Conservation (phyloP, 1,140 invertebrate genomes). For the Charaxes varanes region DNA sequence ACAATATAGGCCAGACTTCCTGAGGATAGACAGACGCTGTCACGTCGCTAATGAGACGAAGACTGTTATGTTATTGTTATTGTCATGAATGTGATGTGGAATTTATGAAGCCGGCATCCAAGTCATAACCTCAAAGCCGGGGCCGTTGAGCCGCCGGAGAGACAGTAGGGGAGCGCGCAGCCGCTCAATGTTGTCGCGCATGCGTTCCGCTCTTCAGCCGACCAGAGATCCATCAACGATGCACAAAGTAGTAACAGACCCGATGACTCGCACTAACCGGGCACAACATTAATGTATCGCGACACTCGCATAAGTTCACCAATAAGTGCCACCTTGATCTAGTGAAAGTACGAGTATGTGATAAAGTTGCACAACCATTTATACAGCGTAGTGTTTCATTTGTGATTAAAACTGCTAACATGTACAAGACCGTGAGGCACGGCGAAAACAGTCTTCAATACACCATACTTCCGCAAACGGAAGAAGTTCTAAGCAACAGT, state of each 20-base stretch:
- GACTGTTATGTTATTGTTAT: slow-evolving; percentile 18
- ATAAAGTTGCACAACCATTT: slow-evolving; percentile 34
- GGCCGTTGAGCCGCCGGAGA: slow-evolving; percentile 32
- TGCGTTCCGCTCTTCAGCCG: slow-evolving; percentile 30
- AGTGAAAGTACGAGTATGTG: slow-evolving; percentile 50
- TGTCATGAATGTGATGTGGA: slow-evolving; percentile 19
- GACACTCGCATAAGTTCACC: slow-evolving; percentile 24
- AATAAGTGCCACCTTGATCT: slow-evolving; percentile 19
- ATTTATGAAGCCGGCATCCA: slow-evolving; percentile 43
- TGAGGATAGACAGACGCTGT: slow-evolving; percentile 1
- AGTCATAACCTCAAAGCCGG: slow-evolving; percentile 64
- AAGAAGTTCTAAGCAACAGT: slow-evolving; percentile 78
- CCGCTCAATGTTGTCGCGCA: slow-evolving; percentile 69
- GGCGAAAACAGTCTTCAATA: slow-evolving; percentile 84
- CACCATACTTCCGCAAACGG: slow-evolving; percentile 82
- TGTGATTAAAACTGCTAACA: slow-evolving; percentile 54
- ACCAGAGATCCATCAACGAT: slow-evolving; percentile 28
- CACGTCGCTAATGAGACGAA: slow-evolving; percentile 18
- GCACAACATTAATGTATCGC: slow-evolving; percentile 38
- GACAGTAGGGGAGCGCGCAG: slow-evolving; percentile 49
- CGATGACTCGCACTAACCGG: slow-evolving; percentile 38
- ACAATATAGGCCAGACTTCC: no score
- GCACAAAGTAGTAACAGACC: slow-evolving; percentile 49
- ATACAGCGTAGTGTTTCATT: slow-evolving; percentile 47
- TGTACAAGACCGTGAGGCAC: slow-evolving; percentile 85